Evolutionary conservation across 2,113 vertebrate species (phyloP).

Genomic region (Eubucco bourcierii): DNA sequence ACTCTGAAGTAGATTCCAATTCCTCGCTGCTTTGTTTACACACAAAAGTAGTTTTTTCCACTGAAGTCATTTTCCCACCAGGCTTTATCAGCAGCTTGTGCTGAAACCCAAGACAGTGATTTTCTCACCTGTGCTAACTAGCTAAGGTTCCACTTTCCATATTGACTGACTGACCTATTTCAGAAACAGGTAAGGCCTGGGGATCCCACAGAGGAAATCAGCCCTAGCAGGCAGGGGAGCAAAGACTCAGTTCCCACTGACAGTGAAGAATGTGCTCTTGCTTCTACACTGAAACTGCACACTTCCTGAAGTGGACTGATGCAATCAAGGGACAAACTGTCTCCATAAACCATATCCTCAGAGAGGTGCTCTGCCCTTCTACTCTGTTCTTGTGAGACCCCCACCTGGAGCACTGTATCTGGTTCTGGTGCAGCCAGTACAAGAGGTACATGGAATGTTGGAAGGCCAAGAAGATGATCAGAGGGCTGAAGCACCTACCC

Average conservation of each 20-base stretch:
- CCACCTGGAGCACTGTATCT: no score
- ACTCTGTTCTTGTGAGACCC: no score
- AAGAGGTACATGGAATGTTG: no score
- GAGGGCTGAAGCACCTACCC: no score
- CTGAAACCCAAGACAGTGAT: slow-evolving; percentile 8
- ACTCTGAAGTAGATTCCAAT: slow-evolving; percentile 21
- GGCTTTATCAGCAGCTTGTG: slow-evolving; percentile 1
- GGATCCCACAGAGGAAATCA: background rate
- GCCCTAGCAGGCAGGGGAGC: background rate
- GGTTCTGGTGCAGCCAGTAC: no score
- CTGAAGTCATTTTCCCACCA: background rate
- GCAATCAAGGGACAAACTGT: background rate
- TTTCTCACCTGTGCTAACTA: background rate
- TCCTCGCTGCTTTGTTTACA: slow-evolving; percentile 38
- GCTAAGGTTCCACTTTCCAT: slow-evolving; percentile 35
- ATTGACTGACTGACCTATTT: slow-evolving; percentile 60
- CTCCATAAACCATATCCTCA: background rate
- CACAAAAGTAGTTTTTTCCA: slow-evolving; percentile 49
- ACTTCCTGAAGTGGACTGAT: background rate
- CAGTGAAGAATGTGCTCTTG: background rate
- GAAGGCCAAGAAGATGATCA: no score
- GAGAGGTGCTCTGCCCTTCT: no score
- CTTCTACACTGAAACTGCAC: background rate
- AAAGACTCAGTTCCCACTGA: background rate
- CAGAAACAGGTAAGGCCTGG: background rate